phyloP scores from a whole-genome alignment of 92 coral and sea anemone genomes.

The Parazoanthus darwini region DNA sequence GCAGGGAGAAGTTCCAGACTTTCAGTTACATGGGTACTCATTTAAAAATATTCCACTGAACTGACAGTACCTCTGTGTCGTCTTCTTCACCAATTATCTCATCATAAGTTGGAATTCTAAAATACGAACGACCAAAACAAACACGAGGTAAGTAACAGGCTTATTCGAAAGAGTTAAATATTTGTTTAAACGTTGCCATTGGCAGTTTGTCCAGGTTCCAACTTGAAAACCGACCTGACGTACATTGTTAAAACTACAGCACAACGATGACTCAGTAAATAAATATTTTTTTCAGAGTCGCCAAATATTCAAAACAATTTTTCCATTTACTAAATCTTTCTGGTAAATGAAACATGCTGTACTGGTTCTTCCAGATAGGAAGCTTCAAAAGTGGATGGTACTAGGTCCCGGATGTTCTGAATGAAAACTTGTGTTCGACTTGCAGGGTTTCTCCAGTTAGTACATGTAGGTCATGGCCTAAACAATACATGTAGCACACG shows the following conservation, averaged over 20 bases:
- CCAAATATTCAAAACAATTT: no score
- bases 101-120: conserved; percentile 89
- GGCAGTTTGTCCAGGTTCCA: not conserved
- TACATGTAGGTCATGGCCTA: not conserved
- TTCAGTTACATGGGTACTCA: not conserved
- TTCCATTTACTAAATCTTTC: not conserved
- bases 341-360: not conserved
- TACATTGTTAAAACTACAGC: not conserved
- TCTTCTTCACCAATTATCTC: conserved; percentile 82
- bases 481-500: not conserved
- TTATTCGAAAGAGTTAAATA: not conserved
- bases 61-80: conserved; percentile 60
- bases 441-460: no score
- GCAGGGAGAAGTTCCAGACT: not conserved
- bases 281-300: no score
- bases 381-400: not conserved
- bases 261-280: not conserved
- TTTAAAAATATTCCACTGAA: not conserved
- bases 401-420: not conserved
- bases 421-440: not conserved
- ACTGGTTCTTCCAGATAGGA: not conserved
- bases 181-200: not conserved
- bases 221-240: not conserved
- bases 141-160: not conserved
- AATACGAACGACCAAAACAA: not conserved